Conservation (phyloP, 2,888 invertebrate genomes). For the Chrysodeixis includens region DNA sequence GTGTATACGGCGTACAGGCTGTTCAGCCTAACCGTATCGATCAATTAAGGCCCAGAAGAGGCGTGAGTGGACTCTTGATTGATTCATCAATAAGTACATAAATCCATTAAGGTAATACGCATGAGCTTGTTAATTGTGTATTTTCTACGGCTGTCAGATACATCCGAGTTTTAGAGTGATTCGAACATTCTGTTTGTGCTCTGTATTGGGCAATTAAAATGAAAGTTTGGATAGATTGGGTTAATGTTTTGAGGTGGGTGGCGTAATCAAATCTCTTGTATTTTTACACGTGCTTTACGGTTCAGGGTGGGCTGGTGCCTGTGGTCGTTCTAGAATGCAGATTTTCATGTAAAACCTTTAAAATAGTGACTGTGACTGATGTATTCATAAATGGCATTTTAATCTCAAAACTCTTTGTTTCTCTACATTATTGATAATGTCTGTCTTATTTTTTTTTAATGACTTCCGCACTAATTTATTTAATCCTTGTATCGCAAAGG, state of each 20-base stretch:
- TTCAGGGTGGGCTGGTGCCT: conserved; percentile 40
- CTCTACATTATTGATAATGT: too few species aligned
- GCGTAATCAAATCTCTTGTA: conserved; percentile 32
- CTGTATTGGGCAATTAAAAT: conserved; percentile 50
- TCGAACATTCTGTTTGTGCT: conserved; percentile 34
- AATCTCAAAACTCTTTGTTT: too few species aligned
- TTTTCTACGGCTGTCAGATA: conserved; percentile 80
- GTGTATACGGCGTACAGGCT: conserved; percentile 26
- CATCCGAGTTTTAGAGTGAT: conserved; percentile 35
- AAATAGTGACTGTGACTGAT: too few species aligned
- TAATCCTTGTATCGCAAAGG: too few species aligned
- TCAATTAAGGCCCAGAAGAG: conserved; percentile 77
- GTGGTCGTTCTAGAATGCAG: background rate
- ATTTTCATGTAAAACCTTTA: too few species aligned
- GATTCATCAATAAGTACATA: conserved; percentile 88
- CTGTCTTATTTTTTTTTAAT: too few species aligned
- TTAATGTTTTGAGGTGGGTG: conserved; percentile 44
- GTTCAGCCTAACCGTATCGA: conserved; percentile 75
- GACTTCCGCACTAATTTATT: too few species aligned
- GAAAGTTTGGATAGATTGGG: conserved; percentile 39
- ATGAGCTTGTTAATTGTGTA: conserved; percentile 82
- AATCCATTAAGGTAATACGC: conserved; percentile 86
- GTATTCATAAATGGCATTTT: too few species aligned
- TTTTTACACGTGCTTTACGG: conserved; percentile 39
- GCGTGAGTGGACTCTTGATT: conserved; percentile 81